These are phyloP conservation scores for Sialia sialis DNA, from an alignment of 2,113 vertebrate species.

Conservation along the genomic window DNA sequence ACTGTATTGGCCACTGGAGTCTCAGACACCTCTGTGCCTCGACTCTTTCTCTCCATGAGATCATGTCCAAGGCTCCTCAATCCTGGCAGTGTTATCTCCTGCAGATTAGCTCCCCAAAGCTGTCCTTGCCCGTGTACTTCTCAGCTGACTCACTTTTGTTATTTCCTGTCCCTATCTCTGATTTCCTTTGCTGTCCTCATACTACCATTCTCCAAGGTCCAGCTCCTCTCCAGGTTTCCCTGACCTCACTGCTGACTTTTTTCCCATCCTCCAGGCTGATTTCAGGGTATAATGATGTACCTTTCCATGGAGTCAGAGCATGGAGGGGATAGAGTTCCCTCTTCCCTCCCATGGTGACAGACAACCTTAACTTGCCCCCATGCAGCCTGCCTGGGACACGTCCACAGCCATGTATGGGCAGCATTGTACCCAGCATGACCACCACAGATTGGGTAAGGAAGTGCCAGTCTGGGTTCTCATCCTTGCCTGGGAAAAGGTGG, in stretches of 20 bases:
- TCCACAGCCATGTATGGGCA: fast-evolving
- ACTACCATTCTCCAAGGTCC: background rate
- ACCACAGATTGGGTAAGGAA: fast-evolving
- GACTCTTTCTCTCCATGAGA: background rate
- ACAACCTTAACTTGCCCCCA: background rate
- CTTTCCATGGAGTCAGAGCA: background rate
- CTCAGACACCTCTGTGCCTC: background rate
- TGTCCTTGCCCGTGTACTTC: background rate
- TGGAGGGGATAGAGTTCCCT: background rate
- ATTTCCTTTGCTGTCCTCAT: background rate
- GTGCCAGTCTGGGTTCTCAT: fast-evolving
- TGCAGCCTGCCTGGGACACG: background rate
- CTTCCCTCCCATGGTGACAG: background rate
- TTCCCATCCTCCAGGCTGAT: background rate
- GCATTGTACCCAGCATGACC: fast-evolving
- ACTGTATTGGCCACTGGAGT: fast-evolving
- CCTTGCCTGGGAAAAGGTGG: background rate
- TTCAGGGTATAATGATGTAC: background rate
- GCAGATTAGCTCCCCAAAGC: background rate
- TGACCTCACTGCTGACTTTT: fast-evolving
- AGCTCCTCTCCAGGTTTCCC: background rate
- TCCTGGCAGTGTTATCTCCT: background rate
- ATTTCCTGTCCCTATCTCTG: slow-evolving; percentile 39
- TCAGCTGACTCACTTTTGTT: slow-evolving; percentile 25
- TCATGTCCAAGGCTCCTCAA: background rate